Percentiles rank a stretch among this genome's conserved stretches.
Evolutionary conservation across 2,888 invertebrate species (phyloP).

Genomic region (Chironomus tentans): DNA sequence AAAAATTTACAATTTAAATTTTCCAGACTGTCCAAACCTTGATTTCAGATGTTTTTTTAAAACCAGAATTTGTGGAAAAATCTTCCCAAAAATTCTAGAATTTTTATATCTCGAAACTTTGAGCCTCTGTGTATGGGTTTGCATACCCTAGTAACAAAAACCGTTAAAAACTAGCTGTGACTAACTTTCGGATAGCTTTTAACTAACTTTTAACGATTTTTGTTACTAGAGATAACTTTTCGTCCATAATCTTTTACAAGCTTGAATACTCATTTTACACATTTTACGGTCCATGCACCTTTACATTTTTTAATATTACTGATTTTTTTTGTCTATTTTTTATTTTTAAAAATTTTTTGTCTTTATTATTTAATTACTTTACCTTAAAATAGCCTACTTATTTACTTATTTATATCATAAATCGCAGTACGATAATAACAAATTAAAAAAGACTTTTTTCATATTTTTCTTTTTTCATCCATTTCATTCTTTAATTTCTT

Average conservation of each 20-base stretch:
- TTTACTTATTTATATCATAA: neutral
- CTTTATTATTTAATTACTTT: neutral
- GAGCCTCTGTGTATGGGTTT: too few species aligned
- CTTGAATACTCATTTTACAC: neutral
- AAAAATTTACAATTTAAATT: too few species aligned
- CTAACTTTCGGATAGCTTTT: too few species aligned
- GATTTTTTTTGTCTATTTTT: neutral
- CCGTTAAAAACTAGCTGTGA: too few species aligned
- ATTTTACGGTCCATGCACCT: slow-evolving; percentile 6
- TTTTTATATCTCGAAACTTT: too few species aligned
- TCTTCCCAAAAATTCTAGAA: too few species aligned
- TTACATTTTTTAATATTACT: neutral
- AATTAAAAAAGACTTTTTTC: neutral
- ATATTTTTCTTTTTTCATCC: neutral
- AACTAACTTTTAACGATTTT: too few species aligned
- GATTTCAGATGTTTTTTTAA: too few species aligned
- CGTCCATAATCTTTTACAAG: neutral
- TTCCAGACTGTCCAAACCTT: too few species aligned
- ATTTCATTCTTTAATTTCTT: neutral
- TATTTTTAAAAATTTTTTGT: neutral
- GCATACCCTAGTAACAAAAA: too few species aligned
- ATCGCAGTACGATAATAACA: neutral
- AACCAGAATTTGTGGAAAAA: too few species aligned
- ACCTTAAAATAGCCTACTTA: neutral
- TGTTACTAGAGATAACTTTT: too few species aligned